phyloP scores from a whole-genome alignment of 2,797 vertebrate genomes.

The Malacoctenus gilli region DNA sequence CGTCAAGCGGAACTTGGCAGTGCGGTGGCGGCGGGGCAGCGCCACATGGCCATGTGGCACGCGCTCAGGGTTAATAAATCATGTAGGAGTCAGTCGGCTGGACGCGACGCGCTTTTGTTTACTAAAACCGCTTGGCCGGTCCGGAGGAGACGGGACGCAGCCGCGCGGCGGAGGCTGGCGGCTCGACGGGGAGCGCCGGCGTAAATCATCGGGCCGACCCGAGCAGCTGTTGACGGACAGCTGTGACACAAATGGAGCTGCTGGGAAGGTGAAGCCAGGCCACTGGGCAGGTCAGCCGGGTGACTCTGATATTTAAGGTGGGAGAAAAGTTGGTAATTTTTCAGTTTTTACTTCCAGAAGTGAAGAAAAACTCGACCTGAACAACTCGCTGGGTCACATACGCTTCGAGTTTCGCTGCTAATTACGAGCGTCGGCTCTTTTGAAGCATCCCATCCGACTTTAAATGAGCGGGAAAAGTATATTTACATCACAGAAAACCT shows the following conservation, averaged over 20 bases:
- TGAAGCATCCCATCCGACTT: no score
- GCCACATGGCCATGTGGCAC: no score
- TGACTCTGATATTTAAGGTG: neutral
- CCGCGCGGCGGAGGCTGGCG: neutral
- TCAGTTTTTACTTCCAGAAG: neutral
- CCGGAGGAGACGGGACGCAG: neutral
- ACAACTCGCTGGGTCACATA: no score
- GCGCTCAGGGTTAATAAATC: neutral
- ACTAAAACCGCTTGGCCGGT: neutral
- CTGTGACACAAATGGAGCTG: neutral
- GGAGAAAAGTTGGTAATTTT: neutral
- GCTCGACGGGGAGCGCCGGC: neutral
- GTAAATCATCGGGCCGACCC: neutral
- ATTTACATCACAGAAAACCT: no score
- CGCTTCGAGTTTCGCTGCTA: no score
- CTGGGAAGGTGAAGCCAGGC: neutral
- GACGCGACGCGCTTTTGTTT: neutral
- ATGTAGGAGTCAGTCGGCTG: neutral
- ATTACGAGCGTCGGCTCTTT: no score
- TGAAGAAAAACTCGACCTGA: no score
- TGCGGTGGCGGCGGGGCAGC: neutral
- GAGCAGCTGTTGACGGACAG: neutral
- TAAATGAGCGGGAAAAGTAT: no score
- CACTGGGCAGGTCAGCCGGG: neutral
- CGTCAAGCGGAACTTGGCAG: neutral